Percentiles rank a stretch among this genome's conserved stretches.
phyloP scores from a whole-genome alignment of 2,113 vertebrate genomes.

The Serinus canaria region DNA sequence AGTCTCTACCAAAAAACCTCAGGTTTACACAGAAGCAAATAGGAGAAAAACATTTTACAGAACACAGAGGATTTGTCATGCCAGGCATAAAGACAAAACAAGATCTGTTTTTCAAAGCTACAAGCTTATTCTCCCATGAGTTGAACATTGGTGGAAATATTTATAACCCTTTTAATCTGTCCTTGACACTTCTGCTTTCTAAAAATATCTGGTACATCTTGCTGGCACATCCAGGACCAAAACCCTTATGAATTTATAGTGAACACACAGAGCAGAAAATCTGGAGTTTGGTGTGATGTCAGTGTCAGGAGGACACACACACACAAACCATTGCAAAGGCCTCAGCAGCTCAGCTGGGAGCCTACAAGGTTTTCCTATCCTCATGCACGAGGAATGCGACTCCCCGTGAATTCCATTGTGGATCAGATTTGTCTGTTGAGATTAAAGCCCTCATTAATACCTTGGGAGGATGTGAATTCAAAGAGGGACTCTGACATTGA shows the following conservation, averaged over 20 bases:
- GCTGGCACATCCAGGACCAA: not conserved
- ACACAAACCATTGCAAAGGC: not conserved
- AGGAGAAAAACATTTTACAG: not conserved
- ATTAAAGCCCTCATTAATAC: not conserved
- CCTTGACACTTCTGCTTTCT: not conserved
- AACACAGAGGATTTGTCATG: not conserved
- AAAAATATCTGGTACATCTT: not conserved
- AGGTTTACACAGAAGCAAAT: not conserved
- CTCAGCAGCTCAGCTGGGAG: not conserved
- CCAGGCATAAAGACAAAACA: not conserved
- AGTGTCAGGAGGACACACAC: not conserved
- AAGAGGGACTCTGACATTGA: not conserved
- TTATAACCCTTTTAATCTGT: not conserved
- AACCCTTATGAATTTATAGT: not conserved
- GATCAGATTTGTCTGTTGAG: not conserved
- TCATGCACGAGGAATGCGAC: conserved; percentile 12
- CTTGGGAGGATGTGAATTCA: not conserved
- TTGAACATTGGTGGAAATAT: not conserved
- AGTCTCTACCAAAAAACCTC: not conserved
- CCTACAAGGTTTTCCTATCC: not conserved
- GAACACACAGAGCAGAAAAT: not conserved
- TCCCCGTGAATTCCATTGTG: not conserved
- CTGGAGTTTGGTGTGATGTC: not conserved
- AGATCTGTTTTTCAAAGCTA: not conserved
- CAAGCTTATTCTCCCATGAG: not conserved